A percentile compares a stretch with the other conserved stretches of the same genome.
phyloP scores from a whole-genome alignment of 2,113 vertebrate genomes.

The Loxodonta africana region DNA sequence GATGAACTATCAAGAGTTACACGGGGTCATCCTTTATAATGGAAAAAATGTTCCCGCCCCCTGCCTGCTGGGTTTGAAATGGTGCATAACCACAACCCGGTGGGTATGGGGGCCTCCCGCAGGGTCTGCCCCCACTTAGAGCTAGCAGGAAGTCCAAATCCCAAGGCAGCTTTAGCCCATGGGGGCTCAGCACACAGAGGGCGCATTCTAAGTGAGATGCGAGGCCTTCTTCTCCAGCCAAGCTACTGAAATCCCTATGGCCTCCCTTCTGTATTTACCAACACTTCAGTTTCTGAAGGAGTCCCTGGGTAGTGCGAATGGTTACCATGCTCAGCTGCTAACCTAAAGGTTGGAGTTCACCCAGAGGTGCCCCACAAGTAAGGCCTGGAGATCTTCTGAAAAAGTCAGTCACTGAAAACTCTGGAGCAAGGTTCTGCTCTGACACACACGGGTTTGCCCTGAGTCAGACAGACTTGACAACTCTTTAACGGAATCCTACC shows the following conservation, averaged over 20 bases:
- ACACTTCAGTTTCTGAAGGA: background rate
- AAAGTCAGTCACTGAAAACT: no score
- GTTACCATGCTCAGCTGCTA: no score
- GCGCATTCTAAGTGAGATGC: fast-evolving
- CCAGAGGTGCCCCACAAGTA: no score
- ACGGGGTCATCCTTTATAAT: background rate
- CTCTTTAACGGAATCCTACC: no score
- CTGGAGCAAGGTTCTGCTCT: no score
- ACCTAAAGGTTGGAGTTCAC: no score
- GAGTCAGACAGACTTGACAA: no score
- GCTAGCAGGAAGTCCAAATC: fast-evolving
- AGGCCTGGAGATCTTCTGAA: no score
- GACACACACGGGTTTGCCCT: no score
- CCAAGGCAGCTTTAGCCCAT: background rate
- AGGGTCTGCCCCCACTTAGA: fast-evolving
- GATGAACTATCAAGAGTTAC: background rate
- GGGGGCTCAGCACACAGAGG: fast-evolving
- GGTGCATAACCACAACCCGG: fast-evolving
- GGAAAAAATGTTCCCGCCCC: background rate
- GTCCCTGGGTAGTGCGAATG: no score
- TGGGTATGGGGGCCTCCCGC: background rate
- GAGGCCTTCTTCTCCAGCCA: background rate
- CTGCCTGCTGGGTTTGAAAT: background rate
- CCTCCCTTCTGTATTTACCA: fast-evolving
- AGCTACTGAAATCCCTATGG: fast-evolving